phyloP scores from a whole-genome alignment of 2,797 vertebrate species.

The Zalophus californianus region DNA sequence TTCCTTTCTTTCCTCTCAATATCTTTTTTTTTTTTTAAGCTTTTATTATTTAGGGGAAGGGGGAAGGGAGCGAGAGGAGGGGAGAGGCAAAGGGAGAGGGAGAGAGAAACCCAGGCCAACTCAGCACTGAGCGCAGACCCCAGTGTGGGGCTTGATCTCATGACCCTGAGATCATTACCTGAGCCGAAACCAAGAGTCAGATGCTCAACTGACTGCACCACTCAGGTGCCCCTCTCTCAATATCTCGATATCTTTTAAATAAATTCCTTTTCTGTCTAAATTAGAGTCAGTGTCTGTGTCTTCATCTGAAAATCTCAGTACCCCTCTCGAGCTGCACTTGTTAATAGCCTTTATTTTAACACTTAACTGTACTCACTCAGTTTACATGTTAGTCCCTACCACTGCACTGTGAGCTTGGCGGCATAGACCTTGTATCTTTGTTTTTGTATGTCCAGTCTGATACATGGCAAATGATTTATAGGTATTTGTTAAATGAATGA shows the following conservation, averaged over 20 bases:
- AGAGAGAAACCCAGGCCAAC: not conserved
- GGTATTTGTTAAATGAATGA: not conserved
- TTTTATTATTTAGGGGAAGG: not conserved
- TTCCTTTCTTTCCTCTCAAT: not conserved
- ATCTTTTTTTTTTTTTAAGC: not conserved
- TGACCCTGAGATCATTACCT: not conserved
- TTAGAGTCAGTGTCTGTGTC: not conserved
- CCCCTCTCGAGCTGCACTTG: not conserved
- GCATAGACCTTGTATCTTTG: not conserved
- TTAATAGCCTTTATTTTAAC: not conserved
- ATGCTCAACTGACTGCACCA: not conserved
- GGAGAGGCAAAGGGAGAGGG: not conserved
- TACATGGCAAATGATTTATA: slow-evolving; percentile 1
- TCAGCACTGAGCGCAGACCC: not conserved
- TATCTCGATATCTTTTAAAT: slow-evolving; percentile 18
- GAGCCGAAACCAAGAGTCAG: not conserved
- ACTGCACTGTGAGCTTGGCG: not conserved
- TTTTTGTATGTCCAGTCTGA: not conserved
- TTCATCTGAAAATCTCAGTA: not conserved
- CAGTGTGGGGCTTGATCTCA: not conserved
- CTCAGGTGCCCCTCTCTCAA: too few species aligned
- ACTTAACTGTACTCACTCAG: not conserved
- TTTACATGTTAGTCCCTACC: not conserved
- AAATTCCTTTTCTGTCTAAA: not conserved
- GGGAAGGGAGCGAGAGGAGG: not conserved